These are phyloP conservation scores for Henricia sp. DNA, from an alignment of 53 echinoderm and acorn worm genomes.

Conservation along the genomic window DNA sequence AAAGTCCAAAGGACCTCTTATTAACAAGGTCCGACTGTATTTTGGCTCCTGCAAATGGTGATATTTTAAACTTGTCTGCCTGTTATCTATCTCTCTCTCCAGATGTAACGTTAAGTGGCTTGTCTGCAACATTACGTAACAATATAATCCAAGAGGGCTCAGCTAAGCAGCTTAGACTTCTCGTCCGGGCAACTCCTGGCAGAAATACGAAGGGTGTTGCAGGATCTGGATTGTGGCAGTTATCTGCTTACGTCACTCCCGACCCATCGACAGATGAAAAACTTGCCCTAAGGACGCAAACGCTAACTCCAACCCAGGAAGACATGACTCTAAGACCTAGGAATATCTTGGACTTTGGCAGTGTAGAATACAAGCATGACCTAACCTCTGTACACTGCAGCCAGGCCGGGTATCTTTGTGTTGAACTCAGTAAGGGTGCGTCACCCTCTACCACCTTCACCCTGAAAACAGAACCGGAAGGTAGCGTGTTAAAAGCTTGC, in stretches of 20 bases:
- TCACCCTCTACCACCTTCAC: conserved; percentile 68
- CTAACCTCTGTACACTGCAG: conserved; percentile 75
- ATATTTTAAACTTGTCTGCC: no score
- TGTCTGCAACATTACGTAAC: conserved; percentile 70
- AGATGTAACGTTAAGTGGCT: conserved; percentile 78
- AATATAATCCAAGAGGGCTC: conserved; percentile 69
- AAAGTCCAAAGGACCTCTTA: no score
- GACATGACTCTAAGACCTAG: conserved; percentile 68
- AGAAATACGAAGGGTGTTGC: conserved; percentile 73
- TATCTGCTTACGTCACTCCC: conserved; percentile 76
- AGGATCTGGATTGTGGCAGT: conserved; percentile 82
- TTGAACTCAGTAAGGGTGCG: conserved; percentile 81
- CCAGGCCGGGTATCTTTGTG: conserved; percentile 73
- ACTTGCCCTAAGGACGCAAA: conserved; percentile 43
- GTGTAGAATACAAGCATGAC: conserved; percentile 77
- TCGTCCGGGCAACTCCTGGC: conserved; percentile 66
- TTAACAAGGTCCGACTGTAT: no score
- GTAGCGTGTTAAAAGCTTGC: conserved; percentile 75
- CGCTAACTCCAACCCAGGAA: conserved; percentile 19
- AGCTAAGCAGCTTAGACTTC: conserved; percentile 58
- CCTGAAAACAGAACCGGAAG: conserved; percentile 70
- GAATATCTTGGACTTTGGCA: conserved; percentile 69
- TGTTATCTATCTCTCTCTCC: no score
- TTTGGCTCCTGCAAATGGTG: no score
- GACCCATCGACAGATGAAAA: conserved; percentile 16